Percentiles rank a stretch among this genome's conserved stretches.
Evolutionary conservation across 2,113 vertebrate genomes (phyloP).

Genomic region (Apeltes quadracus): DNA sequence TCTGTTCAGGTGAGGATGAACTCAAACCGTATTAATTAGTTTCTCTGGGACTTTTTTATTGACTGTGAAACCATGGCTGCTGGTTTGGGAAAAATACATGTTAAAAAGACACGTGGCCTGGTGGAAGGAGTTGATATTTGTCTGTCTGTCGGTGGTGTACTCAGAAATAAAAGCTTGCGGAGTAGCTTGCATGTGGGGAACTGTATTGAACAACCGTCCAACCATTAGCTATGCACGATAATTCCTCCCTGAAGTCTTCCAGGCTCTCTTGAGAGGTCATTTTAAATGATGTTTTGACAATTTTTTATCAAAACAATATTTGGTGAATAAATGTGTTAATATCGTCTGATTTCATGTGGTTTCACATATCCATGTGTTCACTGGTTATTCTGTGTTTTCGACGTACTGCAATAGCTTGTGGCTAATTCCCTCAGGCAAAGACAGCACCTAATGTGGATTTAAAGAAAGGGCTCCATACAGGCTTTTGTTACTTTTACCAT

Average conservation of each 20-base stretch:
- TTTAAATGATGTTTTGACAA: too few relatives aligned
- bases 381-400: too few relatives aligned
- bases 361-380: too few relatives aligned
- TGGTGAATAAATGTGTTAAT: too few relatives aligned
- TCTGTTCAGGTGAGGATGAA: conserved; percentile 67
- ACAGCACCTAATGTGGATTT: too few relatives aligned
- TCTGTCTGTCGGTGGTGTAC: background rate
- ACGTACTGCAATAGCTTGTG: too few relatives aligned
- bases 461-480: too few relatives aligned
- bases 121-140: conserved; percentile 47
- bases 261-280: too few relatives aligned
- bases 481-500: background rate
- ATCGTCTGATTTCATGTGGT: too few relatives aligned
- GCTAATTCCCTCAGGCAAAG: too few relatives aligned
- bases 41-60: conserved; percentile 69
- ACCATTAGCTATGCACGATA: background rate
- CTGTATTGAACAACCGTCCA: background rate
- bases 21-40: conserved; percentile 76
- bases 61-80: conserved; percentile 49
- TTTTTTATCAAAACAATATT: too few relatives aligned
- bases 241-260: background rate
- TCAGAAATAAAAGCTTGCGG: background rate
- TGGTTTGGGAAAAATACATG: conserved; percentile 47
- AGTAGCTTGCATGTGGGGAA: background rate
- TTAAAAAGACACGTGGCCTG: conserved; percentile 32